Percentiles rank a stretch among this genome's conserved stretches.
These are phyloP conservation scores for Drosophila infuscata DNA, from an alignment of 2,888 invertebrate species.

Conservation along the genomic window DNA sequence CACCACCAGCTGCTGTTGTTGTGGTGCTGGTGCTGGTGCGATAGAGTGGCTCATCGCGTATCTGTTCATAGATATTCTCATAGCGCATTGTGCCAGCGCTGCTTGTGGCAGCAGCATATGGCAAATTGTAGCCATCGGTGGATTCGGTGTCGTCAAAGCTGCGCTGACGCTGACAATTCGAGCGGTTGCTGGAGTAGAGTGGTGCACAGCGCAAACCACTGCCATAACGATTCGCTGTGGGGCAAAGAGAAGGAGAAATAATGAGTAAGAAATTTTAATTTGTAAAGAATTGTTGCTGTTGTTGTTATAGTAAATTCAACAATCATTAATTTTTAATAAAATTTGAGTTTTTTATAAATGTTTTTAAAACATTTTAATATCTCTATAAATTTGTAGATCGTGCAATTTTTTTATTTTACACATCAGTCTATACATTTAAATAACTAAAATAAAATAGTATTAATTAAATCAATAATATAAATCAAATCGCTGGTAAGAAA, in stretches of 20 bases:
- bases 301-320: too few relatives aligned
- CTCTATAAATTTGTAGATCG: not conserved
- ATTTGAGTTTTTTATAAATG: not conserved
- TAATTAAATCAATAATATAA: too few relatives aligned
- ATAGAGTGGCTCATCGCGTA: constrained; percentile 86
- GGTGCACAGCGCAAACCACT: constrained; percentile 72
- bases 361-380: not conserved
- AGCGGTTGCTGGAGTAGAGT: constrained; percentile 59
- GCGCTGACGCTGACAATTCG: constrained; percentile 81
- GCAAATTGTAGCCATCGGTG: constrained; percentile 84
- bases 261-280: accelerated
- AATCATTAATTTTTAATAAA: not conserved
- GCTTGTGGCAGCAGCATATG: constrained; percentile 72
- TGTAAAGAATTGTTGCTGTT: too few relatives aligned
- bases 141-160: constrained; percentile 85
- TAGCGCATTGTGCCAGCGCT: constrained; percentile 78
- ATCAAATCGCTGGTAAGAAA: too few relatives aligned
- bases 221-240: constrained; percentile 73
- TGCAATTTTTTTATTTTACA: not conserved
- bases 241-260: not conserved
- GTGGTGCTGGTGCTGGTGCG: constrained; percentile 66
- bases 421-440: too few relatives aligned
- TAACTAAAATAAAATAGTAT: too few relatives aligned
- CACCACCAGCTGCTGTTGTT: constrained; percentile 51
- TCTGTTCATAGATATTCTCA: constrained; percentile 87